A percentile compares a stretch with the other conserved stretches of the same genome.
These are phyloP conservation scores for Drosophila falleni DNA, from an alignment of 2,888 invertebrate genomes.

Conservation along the genomic window DNA sequence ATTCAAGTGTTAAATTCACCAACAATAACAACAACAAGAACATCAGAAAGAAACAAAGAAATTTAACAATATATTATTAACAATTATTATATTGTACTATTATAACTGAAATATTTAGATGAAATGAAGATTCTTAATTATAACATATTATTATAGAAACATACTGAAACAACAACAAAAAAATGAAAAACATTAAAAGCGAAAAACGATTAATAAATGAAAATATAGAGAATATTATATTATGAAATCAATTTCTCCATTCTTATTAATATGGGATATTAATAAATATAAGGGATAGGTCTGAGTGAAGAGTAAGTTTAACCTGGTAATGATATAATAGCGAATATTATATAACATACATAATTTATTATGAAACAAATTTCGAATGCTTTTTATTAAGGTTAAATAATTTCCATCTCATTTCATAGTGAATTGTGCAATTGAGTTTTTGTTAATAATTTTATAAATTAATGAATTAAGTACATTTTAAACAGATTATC, in stretches of 20 bases:
- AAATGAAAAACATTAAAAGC: slow-evolving; percentile 39
- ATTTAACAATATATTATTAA: slow-evolving; percentile 78
- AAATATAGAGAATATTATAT: slow-evolving; percentile 83
- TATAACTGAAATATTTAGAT: slow-evolving; percentile 83
- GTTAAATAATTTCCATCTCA: slow-evolving; percentile 1
- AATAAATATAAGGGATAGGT: not conserved
- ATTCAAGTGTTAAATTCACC: slow-evolving; percentile 53
- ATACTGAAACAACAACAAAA: slow-evolving; percentile 72
- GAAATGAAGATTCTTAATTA: slow-evolving; percentile 83
- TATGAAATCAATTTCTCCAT: slow-evolving; percentile 53
- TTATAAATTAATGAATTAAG: slow-evolving; percentile 23
- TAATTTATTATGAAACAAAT: not conserved
- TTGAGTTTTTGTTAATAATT: slow-evolving; percentile 14
- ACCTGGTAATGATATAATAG: not conserved
- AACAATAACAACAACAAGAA: slow-evolving; percentile 30
- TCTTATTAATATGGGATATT: not conserved
- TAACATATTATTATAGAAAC: slow-evolving; percentile 82
- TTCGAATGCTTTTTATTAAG: not conserved
- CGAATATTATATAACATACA: not conserved
- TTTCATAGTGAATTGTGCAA: slow-evolving; percentile 16
- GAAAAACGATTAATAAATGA: slow-evolving; percentile 76
- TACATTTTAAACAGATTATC: slow-evolving; percentile 12
- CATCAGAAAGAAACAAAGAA: slow-evolving; percentile 37
- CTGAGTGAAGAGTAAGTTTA: not conserved
- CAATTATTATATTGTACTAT: slow-evolving; percentile 82